Evolutionary conservation across 2,113 vertebrate species (phyloP), one percentile per base, ranked within the genome.

Genomic region (Tetraodon nigroviridis): DNA sequence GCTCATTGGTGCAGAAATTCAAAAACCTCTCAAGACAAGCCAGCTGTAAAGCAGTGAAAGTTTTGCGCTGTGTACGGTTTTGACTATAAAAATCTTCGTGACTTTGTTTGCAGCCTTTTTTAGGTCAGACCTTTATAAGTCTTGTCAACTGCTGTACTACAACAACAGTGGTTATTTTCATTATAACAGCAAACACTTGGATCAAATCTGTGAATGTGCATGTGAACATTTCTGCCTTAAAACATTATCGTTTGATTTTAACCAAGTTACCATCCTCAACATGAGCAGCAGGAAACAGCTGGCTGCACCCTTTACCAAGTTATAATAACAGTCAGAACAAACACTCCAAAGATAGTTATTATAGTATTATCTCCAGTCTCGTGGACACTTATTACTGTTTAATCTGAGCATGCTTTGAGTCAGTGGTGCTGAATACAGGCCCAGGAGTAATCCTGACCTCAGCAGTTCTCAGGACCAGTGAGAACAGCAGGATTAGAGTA

Each of bases 11-110:
- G 8, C 29, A 3, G 29, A 6, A 3, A 32, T 37, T 11, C 32
- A 27, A 79, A 67, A 79, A 83, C 73, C 86, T 76, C 22, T 24
- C 29, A 32, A 32, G 29, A 7, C 8, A 32, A 10, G 29, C 29
- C 29, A 32, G 29, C 8, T 37, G 32, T 11, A 37, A 12, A 12
- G 11, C 11, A 37, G 11, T 37, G 32, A 37, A 37, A 8, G 11
- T 37, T 37, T 11, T 8, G 8, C 12, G 32, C 32, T 8, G 32
- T 37, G 12, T 37, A 37, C 7, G 2, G 32, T 12, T 37, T 37
- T 11, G 8, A 37, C 32, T 2, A 11, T 37, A 37, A 37, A 37
- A 37, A 37, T 37, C 32, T 11, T 37, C 12, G 32, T 12, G 32
- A 37, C 32, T 37, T 37, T 27, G 24, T 27, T 27, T 37, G 32